Percentiles rank a stretch among this genome's conserved stretches.
Evolutionary conservation across 1,140 invertebrate species (phyloP).

Genomic region (Drosophila equinoxialis): DNA sequence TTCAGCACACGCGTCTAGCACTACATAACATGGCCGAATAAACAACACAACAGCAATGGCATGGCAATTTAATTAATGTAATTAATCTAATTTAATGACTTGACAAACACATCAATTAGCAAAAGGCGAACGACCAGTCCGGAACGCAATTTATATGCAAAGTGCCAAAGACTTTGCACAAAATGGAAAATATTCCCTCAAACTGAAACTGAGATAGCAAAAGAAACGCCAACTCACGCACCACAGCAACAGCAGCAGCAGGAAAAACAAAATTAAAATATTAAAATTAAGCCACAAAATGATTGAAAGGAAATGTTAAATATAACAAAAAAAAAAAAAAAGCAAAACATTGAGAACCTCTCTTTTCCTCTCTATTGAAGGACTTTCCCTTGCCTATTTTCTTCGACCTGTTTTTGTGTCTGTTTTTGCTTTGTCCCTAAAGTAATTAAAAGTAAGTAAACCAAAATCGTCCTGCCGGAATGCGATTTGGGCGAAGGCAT

Average conservation of each 20-base stretch:
- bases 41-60: conserved; percentile 33
- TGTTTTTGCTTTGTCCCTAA: conserved; percentile 63
- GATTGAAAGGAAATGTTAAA: conserved; percentile 76
- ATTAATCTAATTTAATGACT: conserved; percentile 83
- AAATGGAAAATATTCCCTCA: conserved; percentile 42
- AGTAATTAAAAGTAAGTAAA: conserved; percentile 80
- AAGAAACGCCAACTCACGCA: conserved; percentile 33
- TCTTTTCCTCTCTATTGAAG: conserved; percentile 22
- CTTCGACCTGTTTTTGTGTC: conserved; percentile 43
- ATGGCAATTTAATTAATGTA: conserved; percentile 78
- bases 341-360: not conserved
- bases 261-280: conserved; percentile 78
- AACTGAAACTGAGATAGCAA: conserved; percentile 5
- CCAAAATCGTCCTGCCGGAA: conserved; percentile 43
- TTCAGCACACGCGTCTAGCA: conserved; percentile 24
- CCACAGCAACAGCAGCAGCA: conserved; percentile 25
- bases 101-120: conserved; percentile 82
- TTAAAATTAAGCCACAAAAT: conserved; percentile 82
- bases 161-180: conserved; percentile 58
- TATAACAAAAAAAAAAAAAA: conserved; percentile 20
- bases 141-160: conserved; percentile 75
- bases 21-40: conserved; percentile 28
- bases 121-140: conserved; percentile 39
- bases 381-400: conserved; percentile 19
- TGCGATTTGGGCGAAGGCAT: conserved; percentile 7